Percentiles rank a stretch among this genome's conserved stretches.
Conservation (phyloP, 2,113 vertebrate genomes). For the Spizaetus ornatus region DNA sequence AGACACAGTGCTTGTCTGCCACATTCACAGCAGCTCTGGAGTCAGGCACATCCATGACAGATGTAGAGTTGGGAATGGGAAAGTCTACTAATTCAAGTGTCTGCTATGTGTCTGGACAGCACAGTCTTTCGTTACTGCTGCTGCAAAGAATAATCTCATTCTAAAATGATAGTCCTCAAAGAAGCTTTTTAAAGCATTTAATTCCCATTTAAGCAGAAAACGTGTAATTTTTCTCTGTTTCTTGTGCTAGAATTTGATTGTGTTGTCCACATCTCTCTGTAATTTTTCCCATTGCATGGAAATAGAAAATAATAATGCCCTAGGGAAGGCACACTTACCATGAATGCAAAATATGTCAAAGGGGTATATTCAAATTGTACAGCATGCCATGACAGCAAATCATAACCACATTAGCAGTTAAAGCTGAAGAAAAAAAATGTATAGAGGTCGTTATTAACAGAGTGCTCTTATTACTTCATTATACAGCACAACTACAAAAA, state of each 20-base stretch:
- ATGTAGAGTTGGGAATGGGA: rapidly evolving
- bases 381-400: not conserved
- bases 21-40: not conserved
- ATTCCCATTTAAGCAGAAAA: not conserved
- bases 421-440: not conserved
- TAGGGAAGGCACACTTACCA: not conserved
- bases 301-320: not conserved
- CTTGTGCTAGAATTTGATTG: not conserved
- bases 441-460: not conserved
- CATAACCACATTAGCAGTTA: not conserved
- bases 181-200: not conserved
- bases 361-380: not conserved
- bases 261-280: not conserved
- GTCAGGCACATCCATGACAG: not conserved
- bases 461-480: not conserved
- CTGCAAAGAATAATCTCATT: not conserved
- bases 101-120: not conserved
- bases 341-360: not conserved
- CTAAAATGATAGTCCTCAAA: not conserved
- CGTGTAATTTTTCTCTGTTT: not conserved
- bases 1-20: not conserved
- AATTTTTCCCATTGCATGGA: not conserved
- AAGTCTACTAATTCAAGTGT: not conserved
- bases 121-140: not conserved
- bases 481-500: not conserved